A percentile compares a stretch with the other conserved stretches of the same genome.
Evolutionary conservation across 2,113 vertebrate species (phyloP).

Genomic region (Oreochromis spilurus): DNA sequence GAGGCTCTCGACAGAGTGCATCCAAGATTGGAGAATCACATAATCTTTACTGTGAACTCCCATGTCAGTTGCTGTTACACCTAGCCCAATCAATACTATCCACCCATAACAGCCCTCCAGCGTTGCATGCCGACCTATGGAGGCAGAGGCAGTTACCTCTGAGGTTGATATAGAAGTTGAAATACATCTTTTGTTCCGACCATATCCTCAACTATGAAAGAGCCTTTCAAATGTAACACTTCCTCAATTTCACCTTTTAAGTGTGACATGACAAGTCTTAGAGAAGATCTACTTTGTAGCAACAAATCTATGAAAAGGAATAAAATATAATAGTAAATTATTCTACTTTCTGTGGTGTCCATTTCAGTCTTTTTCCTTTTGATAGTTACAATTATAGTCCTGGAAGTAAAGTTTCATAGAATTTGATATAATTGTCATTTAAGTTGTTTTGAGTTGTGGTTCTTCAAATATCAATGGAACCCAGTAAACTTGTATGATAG

Average conservation of each 20-base stretch:
- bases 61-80: background rate
- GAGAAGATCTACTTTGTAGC: background rate
- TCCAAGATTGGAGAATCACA: conserved; percentile 5
- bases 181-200: conserved; percentile 3
- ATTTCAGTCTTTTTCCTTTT: background rate
- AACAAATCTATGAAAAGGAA: background rate
- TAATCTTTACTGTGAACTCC: conserved; percentile 12
- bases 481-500: background rate
- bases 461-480: background rate
- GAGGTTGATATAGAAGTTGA: conserved; percentile 13
- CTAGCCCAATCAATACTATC: conserved; percentile 18
- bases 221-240: background rate
- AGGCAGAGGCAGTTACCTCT: background rate
- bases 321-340: background rate
- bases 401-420: background rate
- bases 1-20: background rate
- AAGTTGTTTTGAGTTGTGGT: background rate
- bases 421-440: background rate
- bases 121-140: background rate
- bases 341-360: background rate
- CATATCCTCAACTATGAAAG: background rate
- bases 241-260: background rate
- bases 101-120: conserved; percentile 10
- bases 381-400: background rate
- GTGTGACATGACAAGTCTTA: background rate